Base-by-base conservation (phyloP, 2,888 invertebrate species). In the Pseudococcus viburni region DNA sequence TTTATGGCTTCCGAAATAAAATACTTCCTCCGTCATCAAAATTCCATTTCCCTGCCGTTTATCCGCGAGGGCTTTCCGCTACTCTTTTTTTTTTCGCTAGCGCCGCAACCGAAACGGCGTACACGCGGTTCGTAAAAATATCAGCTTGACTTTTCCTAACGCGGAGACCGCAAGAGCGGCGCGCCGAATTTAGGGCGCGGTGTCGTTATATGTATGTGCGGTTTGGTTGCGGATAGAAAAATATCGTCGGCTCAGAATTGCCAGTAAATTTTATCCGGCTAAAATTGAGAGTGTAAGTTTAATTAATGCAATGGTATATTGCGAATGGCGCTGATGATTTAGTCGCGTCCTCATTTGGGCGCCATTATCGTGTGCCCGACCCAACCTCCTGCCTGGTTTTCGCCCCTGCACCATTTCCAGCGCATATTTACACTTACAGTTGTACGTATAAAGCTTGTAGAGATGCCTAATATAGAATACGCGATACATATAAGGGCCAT, bases 21-120 rank as follows among this genome's bases (percentile, higher is more conserved):
- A 88, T 88, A 84, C 88, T 88, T 88, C 88, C 84, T 59, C 55
- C 59, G 88, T 88, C 88, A 84, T 88, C 88, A 88, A 88, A 88
- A 88, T 88, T 88, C 88, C 84, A 88, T 88, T 88, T 88, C 83
- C 84, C 68, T 42, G 68, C 86, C 86, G 68, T 86, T 86, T 86
- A 86, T 86, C 46, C 86, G 68, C 86, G 86, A 68, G 48, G 19
- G 86, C 64, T 86, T 86, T 86, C 68, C 86, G 85, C 39, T 64
- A 64, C 19, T 64, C 64, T 19, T 7, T 64, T 51, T 51, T 51
- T 51, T 51, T 17, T 17, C 51, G 64, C 64, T 0, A 64, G 64
- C 64, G 64, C 22, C 22, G 64, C 19, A 64, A 64, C 19, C 19
- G 64, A 19, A 22, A 12, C 22, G 64, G 22, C 19, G 19, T 19